Evolutionary conservation across 2,888 invertebrate species (phyloP).

Genomic region (Julus scandinavius): DNA sequence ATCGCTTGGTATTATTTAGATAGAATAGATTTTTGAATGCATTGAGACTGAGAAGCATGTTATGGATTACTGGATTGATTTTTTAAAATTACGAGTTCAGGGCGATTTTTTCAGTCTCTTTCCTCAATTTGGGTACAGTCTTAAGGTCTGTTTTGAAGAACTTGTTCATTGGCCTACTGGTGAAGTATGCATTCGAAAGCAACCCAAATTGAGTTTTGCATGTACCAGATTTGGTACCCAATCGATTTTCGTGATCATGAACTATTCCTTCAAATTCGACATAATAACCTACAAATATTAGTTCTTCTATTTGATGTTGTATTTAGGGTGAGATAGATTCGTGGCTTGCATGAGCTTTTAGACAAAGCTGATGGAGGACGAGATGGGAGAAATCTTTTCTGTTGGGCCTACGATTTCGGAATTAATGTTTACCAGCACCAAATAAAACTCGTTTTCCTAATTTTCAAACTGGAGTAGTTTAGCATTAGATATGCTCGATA

Average conservation of each 20-base stretch:
- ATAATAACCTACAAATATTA: constrained; percentile 21
- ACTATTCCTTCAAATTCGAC: constrained; percentile 5
- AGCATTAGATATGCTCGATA: constrained; percentile 39
- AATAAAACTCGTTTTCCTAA: constrained; percentile 4
- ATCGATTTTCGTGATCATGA: neutral
- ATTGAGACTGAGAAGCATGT: too few species aligned
- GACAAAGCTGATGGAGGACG: constrained; percentile 15
- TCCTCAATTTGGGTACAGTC: neutral
- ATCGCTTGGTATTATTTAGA: too few species aligned
- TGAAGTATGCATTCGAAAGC: neutral
- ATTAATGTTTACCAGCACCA: neutral
- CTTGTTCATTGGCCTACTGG: neutral
- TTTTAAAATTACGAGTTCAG: neutral
- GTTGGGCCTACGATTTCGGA: neutral
- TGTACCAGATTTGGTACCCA: neutral
- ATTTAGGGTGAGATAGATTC: constrained; percentile 13
- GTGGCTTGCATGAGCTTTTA: neutral
- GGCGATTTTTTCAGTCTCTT: neutral
- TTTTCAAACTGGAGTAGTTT: constrained; percentile 27
- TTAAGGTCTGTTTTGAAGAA: neutral
- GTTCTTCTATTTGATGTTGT: neutral
- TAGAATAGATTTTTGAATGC: too few species aligned
- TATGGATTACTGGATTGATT: neutral
- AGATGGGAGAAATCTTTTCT: constrained; percentile 8
- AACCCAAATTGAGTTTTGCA: neutral